phyloP scores from a whole-genome alignment of 2,113 vertebrate genomes.

The Tragelaphus imberbis region DNA sequence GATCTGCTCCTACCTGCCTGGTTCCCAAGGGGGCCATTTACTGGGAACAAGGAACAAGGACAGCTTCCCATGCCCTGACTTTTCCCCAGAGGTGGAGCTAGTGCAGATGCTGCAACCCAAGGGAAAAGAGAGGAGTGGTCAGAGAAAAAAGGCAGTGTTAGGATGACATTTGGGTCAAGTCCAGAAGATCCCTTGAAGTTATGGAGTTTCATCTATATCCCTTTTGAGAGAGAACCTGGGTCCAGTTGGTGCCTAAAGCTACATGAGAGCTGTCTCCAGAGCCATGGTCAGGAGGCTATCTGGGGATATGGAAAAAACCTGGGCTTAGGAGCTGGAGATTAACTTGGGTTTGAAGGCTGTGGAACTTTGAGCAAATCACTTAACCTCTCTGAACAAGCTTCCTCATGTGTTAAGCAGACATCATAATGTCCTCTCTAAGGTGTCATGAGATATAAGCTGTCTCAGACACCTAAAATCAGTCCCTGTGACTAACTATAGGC shows the following conservation, averaged over 20 bases:
- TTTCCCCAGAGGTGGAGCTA: background rate
- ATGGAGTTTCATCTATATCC: background rate
- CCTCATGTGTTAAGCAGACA: background rate
- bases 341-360: background rate
- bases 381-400: background rate
- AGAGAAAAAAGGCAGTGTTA: background rate
- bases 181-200: background rate
- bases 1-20: slow-evolving; percentile 47
- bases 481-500: background rate
- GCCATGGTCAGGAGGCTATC: background rate
- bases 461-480: background rate
- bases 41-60: background rate
- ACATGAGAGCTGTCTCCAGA: background rate
- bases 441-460: background rate
- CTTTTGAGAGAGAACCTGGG: background rate
- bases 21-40: slow-evolving; percentile 45
- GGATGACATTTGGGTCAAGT: background rate
- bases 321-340: background rate
- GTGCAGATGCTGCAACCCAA: background rate
- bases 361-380: background rate
- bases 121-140: background rate
- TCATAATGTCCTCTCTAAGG: background rate
- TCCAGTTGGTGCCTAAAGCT: background rate
- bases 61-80: background rate
- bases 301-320: background rate